Evolutionary conservation across 2,113 vertebrate genomes (phyloP).

Genomic region (Oreochromis aureus): DNA sequence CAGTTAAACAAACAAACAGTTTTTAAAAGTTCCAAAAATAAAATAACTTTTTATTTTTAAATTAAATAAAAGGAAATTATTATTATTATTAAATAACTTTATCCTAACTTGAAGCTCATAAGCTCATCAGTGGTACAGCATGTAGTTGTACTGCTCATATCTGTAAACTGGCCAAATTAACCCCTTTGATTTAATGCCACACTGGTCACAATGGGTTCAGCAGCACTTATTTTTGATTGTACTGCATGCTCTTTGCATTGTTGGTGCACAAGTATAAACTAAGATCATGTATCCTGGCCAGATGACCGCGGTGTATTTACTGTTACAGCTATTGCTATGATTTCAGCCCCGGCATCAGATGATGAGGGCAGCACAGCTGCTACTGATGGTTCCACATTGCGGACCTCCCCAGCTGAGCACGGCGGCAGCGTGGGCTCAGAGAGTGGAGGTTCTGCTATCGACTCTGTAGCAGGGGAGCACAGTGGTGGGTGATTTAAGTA

Average conservation of each 20-base stretch:
- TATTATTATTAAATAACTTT: not conserved
- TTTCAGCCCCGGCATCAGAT: slow-evolving; percentile 98
- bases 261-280: slow-evolving; percentile 14
- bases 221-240: not conserved
- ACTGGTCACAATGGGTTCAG: not conserved
- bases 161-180: not conserved
- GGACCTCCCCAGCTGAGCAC: slow-evolving; percentile 95
- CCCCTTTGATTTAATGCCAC: not conserved
- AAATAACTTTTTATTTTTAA: not conserved
- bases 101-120: not conserved
- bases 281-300: slow-evolving; percentile 40
- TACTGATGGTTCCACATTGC: slow-evolving; percentile 93
- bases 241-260: not conserved
- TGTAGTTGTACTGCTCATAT: not conserved
- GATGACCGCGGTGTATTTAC: slow-evolving; percentile 80
- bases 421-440: slow-evolving; percentile 97
- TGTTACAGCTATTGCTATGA: slow-evolving; percentile 95
- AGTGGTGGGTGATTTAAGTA: slow-evolving; percentile 78
- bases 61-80: not conserved
- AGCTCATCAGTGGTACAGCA: not conserved
- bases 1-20: not conserved
- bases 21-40: not conserved
- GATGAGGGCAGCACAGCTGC: slow-evolving; percentile 98
- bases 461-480: slow-evolving; percentile 97
- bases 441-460: slow-evolving; percentile 95